These are phyloP conservation scores for Rugalucina vietnamica DNA, from an alignment of 2,888 invertebrate genomes.

Conservation along the genomic window DNA sequence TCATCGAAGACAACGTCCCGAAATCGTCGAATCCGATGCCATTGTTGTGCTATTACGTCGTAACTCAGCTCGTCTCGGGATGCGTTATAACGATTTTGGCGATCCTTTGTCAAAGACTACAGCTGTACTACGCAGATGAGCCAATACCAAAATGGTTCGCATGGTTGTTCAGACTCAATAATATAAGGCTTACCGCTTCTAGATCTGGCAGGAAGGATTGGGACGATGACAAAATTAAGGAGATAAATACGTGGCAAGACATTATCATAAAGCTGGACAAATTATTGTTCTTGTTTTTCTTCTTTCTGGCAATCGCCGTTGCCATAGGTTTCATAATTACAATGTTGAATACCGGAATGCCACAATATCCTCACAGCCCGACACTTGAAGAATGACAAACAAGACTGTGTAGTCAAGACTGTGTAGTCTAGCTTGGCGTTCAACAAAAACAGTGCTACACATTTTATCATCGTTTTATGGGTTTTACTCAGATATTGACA, in stretches of 20 bases:
- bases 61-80: neutral
- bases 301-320: neutral
- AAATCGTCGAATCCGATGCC: slow-evolving; percentile 39
- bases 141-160: neutral
- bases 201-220: too few species aligned
- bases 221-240: too few species aligned
- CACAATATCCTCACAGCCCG: too few species aligned
- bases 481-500: too few species aligned
- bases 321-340: neutral
- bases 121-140: neutral
- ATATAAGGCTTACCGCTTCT: too few species aligned
- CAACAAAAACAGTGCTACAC: too few species aligned
- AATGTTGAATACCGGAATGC: neutral
- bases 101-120: neutral
- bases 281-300: neutral
- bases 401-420: too few species aligned
- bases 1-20: slow-evolving; percentile 43
- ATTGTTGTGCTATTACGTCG: slow-evolving; percentile 19
- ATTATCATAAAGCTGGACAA: neutral
- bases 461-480: too few species aligned
- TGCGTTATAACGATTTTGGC: neutral
- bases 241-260: neutral
- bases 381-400: too few species aligned
- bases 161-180: too few species aligned
- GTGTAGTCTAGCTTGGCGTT: too few species aligned